These are phyloP conservation scores for Diogma glabrata DNA, from an alignment of 2,888 invertebrate species.

Conservation along the genomic window DNA sequence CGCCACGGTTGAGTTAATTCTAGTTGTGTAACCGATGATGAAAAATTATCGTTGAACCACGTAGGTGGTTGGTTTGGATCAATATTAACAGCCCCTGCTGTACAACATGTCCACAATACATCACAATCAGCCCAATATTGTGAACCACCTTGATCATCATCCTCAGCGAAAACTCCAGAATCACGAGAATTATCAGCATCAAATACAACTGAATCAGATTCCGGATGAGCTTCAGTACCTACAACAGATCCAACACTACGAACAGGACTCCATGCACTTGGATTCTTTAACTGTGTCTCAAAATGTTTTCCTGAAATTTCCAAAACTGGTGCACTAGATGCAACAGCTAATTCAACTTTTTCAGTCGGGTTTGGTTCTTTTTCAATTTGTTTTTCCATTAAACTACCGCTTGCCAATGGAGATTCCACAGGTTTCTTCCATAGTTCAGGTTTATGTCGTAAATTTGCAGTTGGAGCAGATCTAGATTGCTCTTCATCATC, in stretches of 20 bases:
- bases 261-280: slow-evolving; percentile 80
- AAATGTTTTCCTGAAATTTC: slow-evolving; percentile 53
- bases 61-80: slow-evolving; percentile 64
- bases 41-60: slow-evolving; percentile 55
- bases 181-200: slow-evolving; percentile 57
- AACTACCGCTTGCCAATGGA: slow-evolving; percentile 34
- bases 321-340: slow-evolving; percentile 33
- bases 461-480: slow-evolving; percentile 60
- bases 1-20: slow-evolving; percentile 67
- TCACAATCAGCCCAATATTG: slow-evolving; percentile 71
- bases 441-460: slow-evolving; percentile 42
- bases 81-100: slow-evolving; percentile 66
- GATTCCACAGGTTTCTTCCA: slow-evolving; percentile 31
- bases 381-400: slow-evolving; percentile 31
- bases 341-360: slow-evolving; percentile 27
- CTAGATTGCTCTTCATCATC: slow-evolving; percentile 53
- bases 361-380: slow-evolving; percentile 19
- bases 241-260: slow-evolving; percentile 73
- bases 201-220: slow-evolving; percentile 70
- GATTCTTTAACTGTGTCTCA: slow-evolving; percentile 64
- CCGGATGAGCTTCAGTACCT: slow-evolving; percentile 76
- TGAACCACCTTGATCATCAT: slow-evolving; percentile 49
- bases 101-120: slow-evolving; percentile 68
- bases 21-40: slow-evolving; percentile 39
- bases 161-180: slow-evolving; percentile 70